Base-by-base conservation (phyloP, 64 coral and sea anemone genomes). In the Porites australiensis region DNA sequence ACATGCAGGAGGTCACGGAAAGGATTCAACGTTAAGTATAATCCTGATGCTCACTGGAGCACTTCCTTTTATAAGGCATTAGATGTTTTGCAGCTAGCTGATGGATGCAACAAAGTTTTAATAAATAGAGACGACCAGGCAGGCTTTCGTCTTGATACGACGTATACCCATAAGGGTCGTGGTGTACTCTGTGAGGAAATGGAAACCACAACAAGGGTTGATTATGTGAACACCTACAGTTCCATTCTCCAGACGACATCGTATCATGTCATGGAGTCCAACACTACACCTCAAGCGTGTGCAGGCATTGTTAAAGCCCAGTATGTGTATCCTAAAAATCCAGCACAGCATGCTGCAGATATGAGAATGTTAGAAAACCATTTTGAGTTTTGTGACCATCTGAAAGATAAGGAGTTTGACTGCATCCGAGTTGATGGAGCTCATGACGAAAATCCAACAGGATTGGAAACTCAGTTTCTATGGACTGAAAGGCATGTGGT, bases 321-420 rank as follows among this genome's bases (percentile, higher is more conserved):
- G 3, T 61, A 59, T 84, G 6, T 83, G 20, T 93, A 52, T 64
- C 12, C 11, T 18, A 86, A 77, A 48, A 86, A 78, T 22, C 72
- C 87, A 45, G 47, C 79, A 18, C 79, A 94, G 70, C 93, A 89
- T 90, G 79, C 79, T 68, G 79, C 93, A 49, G 93, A 89, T 84
- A 43, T 90, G 6, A 6, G 79, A n/a, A 77, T 84, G 47, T 13
- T 89, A 46, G 22, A 89, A 88, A 69, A 59, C 6, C 37, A 70
- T 63, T 2, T 6, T 47, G 85, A 88, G 77, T 74, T 94, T 51
- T 8, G 19, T 61, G 14, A 79, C 0, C 46, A 59, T 4, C 13
- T 82, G 8, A 88, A 82, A 7, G 4, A 82, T 23, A 94, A 94
- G 50, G 46, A 44, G 72, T 50, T 88, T 19, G 69, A 94, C 75